Conservation (phyloP, 2,113 vertebrate species). For the Podarcis muralis region DNA sequence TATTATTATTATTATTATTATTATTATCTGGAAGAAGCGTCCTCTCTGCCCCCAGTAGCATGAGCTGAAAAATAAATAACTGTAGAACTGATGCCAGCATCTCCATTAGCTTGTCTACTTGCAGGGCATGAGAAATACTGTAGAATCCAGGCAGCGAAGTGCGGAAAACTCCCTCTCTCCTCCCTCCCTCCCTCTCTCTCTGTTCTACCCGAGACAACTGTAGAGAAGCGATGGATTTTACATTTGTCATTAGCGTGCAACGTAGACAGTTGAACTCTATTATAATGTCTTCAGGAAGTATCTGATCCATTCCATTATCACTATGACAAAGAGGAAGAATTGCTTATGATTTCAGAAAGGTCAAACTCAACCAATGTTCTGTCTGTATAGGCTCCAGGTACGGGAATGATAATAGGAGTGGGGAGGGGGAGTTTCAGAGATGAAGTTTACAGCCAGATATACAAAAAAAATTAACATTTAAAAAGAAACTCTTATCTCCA, state of each 20-base stretch:
- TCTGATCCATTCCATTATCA: constrained; percentile 79
- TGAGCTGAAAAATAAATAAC: neutral
- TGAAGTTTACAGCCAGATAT: constrained; percentile 71
- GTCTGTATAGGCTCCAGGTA: constrained; percentile 67
- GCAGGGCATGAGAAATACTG: constrained; percentile 68
- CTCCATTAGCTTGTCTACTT: constrained; percentile 29
- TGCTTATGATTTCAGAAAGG: constrained; percentile 81
- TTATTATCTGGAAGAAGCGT: neutral
- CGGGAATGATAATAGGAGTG: constrained; percentile 61
- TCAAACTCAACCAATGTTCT: constrained; percentile 73
- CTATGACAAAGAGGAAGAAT: constrained; percentile 79
- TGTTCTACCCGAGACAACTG: constrained; percentile 58
- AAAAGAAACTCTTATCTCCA: constrained; percentile 72
- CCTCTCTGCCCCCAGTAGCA: neutral
- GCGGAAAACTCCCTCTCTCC: constrained; percentile 57
- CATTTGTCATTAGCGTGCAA: constrained; percentile 80
- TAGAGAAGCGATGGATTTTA: constrained; percentile 69
- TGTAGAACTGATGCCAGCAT: neutral
- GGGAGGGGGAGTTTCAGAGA: constrained; percentile 63
- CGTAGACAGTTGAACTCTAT: constrained; percentile 80
- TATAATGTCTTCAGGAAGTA: constrained; percentile 79
- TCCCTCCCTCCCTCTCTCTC: neutral
- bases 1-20: neutral
- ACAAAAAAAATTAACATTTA: constrained; percentile 75
- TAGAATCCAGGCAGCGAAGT: constrained; percentile 42